Percentiles rank a stretch among this genome's conserved stretches.
phyloP scores from a whole-genome alignment of 1,140 invertebrate species.

The Brachionus asplanchnoidis region DNA sequence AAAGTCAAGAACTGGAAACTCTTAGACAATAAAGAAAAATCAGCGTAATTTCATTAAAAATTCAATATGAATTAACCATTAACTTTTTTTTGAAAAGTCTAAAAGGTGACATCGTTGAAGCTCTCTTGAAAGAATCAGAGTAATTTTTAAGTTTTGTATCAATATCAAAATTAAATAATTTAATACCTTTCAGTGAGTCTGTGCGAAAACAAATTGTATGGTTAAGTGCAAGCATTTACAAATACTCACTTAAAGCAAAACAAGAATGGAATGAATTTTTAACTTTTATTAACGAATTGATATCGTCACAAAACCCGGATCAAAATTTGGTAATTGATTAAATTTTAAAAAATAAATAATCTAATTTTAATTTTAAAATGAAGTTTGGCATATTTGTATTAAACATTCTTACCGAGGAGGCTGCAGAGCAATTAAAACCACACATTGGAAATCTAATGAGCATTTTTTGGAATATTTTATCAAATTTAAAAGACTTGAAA shows the following conservation, averaged over 20 bases:
- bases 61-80: not conserved
- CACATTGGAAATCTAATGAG: not conserved
- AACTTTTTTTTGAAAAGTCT: not conserved
- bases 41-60: not conserved
- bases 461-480: constrained; percentile 7
- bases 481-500: not conserved
- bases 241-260: not conserved
- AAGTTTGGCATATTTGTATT: constrained; percentile 13
- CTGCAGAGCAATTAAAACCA: constrained; percentile 37
- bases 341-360: not conserved
- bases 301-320: not conserved
- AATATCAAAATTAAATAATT: not conserved
- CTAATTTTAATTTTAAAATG: not conserved
- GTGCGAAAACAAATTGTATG: constrained; percentile 32
- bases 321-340: not conserved
- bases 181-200: not conserved
- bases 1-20: constrained; percentile 36
- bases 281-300: constrained; percentile 2
- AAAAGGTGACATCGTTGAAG: not conserved
- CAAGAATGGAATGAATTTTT: constrained; percentile 40
- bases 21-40: constrained; percentile 8
- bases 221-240: not conserved
- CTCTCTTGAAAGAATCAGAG: constrained; percentile 3
- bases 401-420: constrained; percentile 8
- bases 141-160: not conserved